Percentiles rank a stretch among this genome's conserved stretches.
These are phyloP conservation scores for Odocoileus hemionus DNA, from an alignment of 2,113 vertebrate species.

Conservation along the genomic window DNA sequence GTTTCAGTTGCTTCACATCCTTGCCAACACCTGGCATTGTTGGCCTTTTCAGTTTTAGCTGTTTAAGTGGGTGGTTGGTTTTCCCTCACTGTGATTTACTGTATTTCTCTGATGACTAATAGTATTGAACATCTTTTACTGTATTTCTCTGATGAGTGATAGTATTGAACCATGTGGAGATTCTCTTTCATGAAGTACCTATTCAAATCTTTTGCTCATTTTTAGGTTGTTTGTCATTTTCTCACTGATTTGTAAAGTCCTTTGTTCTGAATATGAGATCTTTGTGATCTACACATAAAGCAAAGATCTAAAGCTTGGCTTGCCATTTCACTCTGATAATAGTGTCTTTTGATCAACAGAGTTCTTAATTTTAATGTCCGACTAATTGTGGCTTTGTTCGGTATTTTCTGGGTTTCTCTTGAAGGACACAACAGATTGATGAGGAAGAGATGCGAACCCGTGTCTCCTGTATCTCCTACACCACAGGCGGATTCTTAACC, in stretches of 20 bases:
- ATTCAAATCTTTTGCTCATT: not conserved
- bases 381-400: not conserved
- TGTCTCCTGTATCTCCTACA: not conserved
- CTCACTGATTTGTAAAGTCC: not conserved
- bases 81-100: not conserved
- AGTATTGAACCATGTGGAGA: not conserved
- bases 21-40: not conserved
- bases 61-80: not conserved
- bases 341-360: not conserved
- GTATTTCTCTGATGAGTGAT: not conserved
- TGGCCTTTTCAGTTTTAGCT: not conserved
- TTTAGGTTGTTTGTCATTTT: not conserved
- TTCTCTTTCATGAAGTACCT: not conserved
- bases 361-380: not conserved
- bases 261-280: not conserved
- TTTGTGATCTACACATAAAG: not conserved
- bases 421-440: not conserved
- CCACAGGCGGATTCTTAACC: not conserved
- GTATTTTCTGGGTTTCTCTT: not conserved
- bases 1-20: not conserved
- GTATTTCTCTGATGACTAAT: not conserved
- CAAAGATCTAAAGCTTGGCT: not conserved
- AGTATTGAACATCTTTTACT: not conserved
- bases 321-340: not conserved
- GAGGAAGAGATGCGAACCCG: accelerated